Percentiles rank a stretch among this genome's conserved stretches.
Conservation (phyloP, 2,113 vertebrate species). For the Nothocercus julius region DNA sequence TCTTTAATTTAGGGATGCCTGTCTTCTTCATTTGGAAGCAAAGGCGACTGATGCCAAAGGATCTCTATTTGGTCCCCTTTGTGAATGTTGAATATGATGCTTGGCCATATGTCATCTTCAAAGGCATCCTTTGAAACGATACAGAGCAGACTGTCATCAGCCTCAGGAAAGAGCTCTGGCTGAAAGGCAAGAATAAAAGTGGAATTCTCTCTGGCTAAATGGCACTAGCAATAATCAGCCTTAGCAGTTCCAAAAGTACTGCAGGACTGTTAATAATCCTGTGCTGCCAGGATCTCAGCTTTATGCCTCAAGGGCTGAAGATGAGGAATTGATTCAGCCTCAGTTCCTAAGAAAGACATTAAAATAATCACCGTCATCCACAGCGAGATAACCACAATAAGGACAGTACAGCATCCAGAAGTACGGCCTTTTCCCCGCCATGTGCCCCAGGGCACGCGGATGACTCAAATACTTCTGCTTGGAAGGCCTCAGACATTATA, state of each 20-base stretch:
- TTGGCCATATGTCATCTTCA: not conserved
- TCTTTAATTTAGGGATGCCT: not conserved
- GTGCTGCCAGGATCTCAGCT: not conserved
- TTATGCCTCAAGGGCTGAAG: slow-evolving; percentile 6
- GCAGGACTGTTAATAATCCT: not conserved
- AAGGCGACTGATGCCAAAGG: not conserved
- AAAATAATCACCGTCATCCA: slow-evolving; percentile 1
- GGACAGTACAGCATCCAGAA: not conserved
- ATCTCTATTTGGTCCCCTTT: not conserved
- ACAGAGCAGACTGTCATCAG: not conserved
- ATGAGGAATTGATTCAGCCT: slow-evolving; percentile 12
- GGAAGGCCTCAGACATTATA: slow-evolving; percentile 33
- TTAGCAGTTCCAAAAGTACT: not conserved
- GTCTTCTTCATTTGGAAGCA: not conserved
- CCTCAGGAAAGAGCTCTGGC: not conserved
- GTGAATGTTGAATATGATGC: not conserved
- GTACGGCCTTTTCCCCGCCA: not conserved
- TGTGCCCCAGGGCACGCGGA: not conserved
- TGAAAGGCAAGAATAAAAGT: not conserved
- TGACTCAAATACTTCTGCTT: slow-evolving; percentile 34
- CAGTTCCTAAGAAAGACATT: not conserved
- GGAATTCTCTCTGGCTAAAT: not conserved
- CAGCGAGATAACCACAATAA: slow-evolving; percentile 34
- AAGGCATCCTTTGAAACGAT: not conserved
- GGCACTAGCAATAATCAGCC: not conserved